Base-by-base conservation (phyloP, 2,888 invertebrate genomes). In the Punctoribates punctum region DNA sequence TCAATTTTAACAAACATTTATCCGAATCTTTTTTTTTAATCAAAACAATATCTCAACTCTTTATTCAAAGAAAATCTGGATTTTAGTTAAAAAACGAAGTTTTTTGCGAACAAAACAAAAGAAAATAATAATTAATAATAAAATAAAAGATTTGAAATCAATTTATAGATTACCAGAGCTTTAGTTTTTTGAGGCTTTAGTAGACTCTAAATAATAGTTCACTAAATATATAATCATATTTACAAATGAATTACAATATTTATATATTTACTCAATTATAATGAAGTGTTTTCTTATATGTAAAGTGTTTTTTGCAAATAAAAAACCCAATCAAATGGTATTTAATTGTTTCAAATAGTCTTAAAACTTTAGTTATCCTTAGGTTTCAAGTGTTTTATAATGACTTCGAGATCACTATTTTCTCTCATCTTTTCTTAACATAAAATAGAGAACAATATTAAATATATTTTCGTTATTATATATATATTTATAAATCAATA, bases 321-420 rank as follows among this genome's bases (percentile, higher is more conserved):
- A 17, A 17, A 48, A 48, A 48, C 48, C 2, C 2, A 17, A 15
- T 48, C 17, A 48, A 17, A 15, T 3, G 8, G 13, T 48, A 9
- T 48, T 15, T 13, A 9, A 2, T 48, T 48, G 5, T 48, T 11
- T 17, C 48, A 3, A 5, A 48, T 3, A 48, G 2, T 9, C 13
- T 17, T 15, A 48, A 48, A 48, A 17, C 15, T n/a, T n/a, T 17
- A 48, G 54, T n/a, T 5, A 5, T 48, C n/a, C 17, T 54, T n/a
- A n/a, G 1, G 15, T 54, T 54, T n/a, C 13, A 15, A 48, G 13
- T 15, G 13, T 17, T 23, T 57, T 60, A 60, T 60, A 60, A 60
- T 60, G 60, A 60, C 60, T 60, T 60, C 60, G 60, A 60, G 60
- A 60, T 60, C 60, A 60, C 60, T 60, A 60, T 60, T 60, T 25